Conservation (phyloP, 2,797 vertebrate genomes). For the Gastrophryne carolinensis region DNA sequence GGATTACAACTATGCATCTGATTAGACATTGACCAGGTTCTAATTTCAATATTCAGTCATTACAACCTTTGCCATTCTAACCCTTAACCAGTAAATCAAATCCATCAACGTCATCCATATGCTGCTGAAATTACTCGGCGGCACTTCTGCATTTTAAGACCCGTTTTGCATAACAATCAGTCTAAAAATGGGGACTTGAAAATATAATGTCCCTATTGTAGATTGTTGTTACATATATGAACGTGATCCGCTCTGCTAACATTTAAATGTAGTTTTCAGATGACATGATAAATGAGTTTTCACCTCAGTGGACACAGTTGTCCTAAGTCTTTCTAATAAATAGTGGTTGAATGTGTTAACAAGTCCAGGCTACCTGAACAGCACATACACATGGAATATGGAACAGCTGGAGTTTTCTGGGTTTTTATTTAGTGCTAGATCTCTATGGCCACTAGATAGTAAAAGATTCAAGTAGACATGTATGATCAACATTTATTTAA, state of each 20-base stretch:
- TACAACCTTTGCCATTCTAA: slow-evolving; percentile 17
- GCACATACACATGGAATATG: too few relatives aligned
- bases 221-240: slow-evolving; percentile 6
- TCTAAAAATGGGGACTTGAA: slow-evolving; percentile 3
- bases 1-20: not conserved
- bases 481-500: too few relatives aligned
- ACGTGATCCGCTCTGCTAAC: not conserved
- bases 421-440: too few relatives aligned
- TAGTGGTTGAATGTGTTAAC: slow-evolving; percentile 5
- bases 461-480: too few relatives aligned
- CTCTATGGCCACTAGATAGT: too few relatives aligned
- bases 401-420: too few relatives aligned
- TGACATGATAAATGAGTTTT: slow-evolving; percentile 11
- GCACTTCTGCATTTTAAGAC: slow-evolving; percentile 2
- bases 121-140: slow-evolving; percentile 27
- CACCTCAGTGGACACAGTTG: not conserved
- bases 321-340: slow-evolving; percentile 9
- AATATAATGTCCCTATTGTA: not conserved
- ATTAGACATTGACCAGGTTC: slow-evolving; percentile 1
- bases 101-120: slow-evolving; percentile 23
- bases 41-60: slow-evolving; percentile 26
- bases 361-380: slow-evolving; percentile 7
- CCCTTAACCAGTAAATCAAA: slow-evolving; percentile 25
- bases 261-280: not conserved
- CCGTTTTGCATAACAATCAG: slow-evolving; percentile 32